Conservation (phyloP, 2,888 invertebrate species). For the Dermolepida albohirtum region DNA sequence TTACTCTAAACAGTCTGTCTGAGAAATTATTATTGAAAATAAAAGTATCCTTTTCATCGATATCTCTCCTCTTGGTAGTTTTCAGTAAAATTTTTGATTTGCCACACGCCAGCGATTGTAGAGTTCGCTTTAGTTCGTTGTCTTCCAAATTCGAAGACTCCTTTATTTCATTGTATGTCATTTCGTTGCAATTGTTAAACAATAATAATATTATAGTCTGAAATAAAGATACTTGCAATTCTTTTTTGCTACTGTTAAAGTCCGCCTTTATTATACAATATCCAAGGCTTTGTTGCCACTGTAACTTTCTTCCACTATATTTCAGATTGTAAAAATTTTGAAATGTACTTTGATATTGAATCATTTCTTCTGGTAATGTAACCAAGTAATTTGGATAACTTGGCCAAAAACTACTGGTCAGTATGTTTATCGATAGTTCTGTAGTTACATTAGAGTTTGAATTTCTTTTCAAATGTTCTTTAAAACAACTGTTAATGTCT, state of each 20-base stretch:
- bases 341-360: slow-evolving; percentile 92
- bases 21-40: slow-evolving; percentile 86
- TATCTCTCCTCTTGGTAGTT: slow-evolving; percentile 86
- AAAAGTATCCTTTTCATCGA: slow-evolving; percentile 86
- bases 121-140: slow-evolving; percentile 88
- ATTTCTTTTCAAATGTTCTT: slow-evolving; percentile 71
- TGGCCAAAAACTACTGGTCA: slow-evolving; percentile 99
- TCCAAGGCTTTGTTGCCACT: slow-evolving; percentile 97
- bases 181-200: slow-evolving; percentile 87
- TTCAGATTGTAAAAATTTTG: slow-evolving; percentile 95
- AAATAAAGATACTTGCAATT: slow-evolving; percentile 94
- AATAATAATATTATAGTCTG: slow-evolving; percentile 93
- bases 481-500: slow-evolving; percentile 93
- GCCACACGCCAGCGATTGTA: slow-evolving; percentile 95
- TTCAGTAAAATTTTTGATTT: slow-evolving; percentile 90
- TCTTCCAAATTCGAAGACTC: slow-evolving; percentile 91
- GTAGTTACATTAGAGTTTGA: slow-evolving; percentile 63
- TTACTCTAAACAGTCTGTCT: slow-evolving; percentile 95
- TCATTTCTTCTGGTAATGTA: slow-evolving; percentile 87
- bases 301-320: slow-evolving; percentile 95
- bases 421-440: slow-evolving; percentile 92
- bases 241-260: slow-evolving; percentile 89
- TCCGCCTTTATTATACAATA: slow-evolving; percentile 91
- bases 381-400: slow-evolving; percentile 92
- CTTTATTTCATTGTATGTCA: slow-evolving; percentile 87